Conservation (phyloP, 2,888 invertebrate species). For the Apodemia mormo region DNA sequence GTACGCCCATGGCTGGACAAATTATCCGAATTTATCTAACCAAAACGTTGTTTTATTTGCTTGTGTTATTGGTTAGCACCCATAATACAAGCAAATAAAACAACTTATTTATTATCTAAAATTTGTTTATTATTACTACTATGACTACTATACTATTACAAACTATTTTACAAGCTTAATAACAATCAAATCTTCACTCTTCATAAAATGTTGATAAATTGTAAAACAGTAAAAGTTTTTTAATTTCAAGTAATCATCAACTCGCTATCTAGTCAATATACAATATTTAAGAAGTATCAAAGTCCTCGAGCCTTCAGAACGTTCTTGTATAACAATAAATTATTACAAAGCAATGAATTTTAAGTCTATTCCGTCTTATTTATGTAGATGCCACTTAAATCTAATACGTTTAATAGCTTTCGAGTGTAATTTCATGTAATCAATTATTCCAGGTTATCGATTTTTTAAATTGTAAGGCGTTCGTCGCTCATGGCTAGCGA, state of each 20-base stretch:
- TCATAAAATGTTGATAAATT: neutral
- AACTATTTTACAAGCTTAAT: too few relatives aligned
- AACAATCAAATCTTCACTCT: too few relatives aligned
- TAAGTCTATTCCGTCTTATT: neutral
- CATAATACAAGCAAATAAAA: too few relatives aligned
- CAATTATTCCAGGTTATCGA: neutral
- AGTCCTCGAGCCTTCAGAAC: neutral
- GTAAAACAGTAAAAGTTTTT: neutral
- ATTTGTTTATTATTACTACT: too few relatives aligned
- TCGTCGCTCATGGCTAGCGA: neutral
- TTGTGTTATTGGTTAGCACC: too few relatives aligned
- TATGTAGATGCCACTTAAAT: neutral
- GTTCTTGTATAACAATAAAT: neutral
- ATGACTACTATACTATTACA: too few relatives aligned
- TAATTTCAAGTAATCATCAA: too few relatives aligned
- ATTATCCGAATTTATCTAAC: too few relatives aligned
- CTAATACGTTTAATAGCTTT: neutral
- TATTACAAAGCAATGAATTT: neutral
- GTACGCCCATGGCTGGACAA: too few relatives aligned
- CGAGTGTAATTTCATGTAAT: constrained; percentile 1
- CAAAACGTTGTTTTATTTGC: too few relatives aligned
- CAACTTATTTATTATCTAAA: too few relatives aligned
- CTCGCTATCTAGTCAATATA: too few relatives aligned
- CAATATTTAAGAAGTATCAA: neutral
- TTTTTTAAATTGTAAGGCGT: neutral